Evolutionary conservation across 2,797 vertebrate genomes (phyloP).

Genomic region (Gadopsis bispinosus): DNA sequence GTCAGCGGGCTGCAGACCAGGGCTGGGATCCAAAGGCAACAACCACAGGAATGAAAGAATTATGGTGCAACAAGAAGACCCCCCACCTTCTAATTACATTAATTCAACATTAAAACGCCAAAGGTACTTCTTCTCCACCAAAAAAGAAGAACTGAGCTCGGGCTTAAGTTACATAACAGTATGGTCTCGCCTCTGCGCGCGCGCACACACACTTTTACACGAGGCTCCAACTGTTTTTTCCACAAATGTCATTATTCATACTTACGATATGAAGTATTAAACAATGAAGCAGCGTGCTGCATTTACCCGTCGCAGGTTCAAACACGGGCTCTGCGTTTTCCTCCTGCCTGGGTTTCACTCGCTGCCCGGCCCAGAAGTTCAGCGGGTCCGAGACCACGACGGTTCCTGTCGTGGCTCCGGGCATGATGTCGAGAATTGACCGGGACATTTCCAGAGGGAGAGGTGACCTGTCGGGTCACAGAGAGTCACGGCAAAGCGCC

Average conservation of each 20-base stretch:
- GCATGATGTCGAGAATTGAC: slow-evolving; percentile 70
- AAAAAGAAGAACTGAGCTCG: neutral
- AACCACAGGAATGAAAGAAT: too few species aligned
- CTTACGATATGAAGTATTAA: neutral
- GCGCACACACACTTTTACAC: too few species aligned
- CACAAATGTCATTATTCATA: too few species aligned
- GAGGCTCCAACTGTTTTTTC: neutral
- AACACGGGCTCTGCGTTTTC: slow-evolving; percentile 86
- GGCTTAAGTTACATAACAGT: neutral
- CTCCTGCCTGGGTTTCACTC: slow-evolving; percentile 82
- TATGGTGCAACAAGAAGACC: neutral
- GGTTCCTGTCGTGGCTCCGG: slow-evolving; percentile 82
- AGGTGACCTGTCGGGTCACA: slow-evolving; percentile 6
- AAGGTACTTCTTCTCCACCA: neutral
- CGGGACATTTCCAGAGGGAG: slow-evolving; percentile 71
- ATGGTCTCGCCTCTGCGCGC: accelerated
- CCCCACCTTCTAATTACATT: too few species aligned
- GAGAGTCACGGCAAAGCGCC: accelerated
- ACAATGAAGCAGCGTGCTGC: accelerated
- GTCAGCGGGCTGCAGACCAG: neutral
- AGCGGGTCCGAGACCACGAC: slow-evolving; percentile 84
- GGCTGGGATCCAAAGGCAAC: neutral
- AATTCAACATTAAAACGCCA: neutral
- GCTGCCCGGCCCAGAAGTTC: slow-evolving; percentile 89
- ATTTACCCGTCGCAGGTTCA: slow-evolving; percentile 92